A percentile compares a stretch with the other conserved stretches of the same genome.
phyloP scores from a whole-genome alignment of 2,888 invertebrate species.

The Schizaphis graminum region DNA sequence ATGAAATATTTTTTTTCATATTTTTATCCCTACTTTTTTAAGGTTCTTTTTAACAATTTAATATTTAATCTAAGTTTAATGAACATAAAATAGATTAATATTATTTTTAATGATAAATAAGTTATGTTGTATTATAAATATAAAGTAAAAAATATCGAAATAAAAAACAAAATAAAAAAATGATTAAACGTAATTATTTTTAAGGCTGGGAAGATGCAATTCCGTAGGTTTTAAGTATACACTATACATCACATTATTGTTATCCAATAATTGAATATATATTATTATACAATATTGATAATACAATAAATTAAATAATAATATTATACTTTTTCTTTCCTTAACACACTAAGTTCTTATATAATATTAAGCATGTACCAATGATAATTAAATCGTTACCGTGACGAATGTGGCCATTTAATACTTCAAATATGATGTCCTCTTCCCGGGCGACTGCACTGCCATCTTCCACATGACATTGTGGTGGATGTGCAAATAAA shows the following conservation, averaged over 20 bases:
- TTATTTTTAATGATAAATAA: neutral
- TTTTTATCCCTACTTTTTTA: constrained; percentile 46
- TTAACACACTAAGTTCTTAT: constrained; percentile 18
- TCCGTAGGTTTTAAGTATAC: constrained; percentile 56
- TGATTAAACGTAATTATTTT: constrained; percentile 24
- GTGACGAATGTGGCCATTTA: constrained; percentile 63
- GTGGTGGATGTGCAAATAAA: neutral
- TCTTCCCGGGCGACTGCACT: neutral
- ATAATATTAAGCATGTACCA: constrained; percentile 36
- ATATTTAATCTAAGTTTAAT: neutral
- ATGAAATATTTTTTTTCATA: constrained; percentile 46
- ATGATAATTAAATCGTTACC: constrained; percentile 62
- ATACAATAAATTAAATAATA: neutral
- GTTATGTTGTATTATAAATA: neutral
- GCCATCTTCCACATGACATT: neutral
- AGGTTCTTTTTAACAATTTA: neutral
- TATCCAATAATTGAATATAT: constrained; percentile 22
- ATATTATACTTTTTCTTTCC: constrained; percentile 3
- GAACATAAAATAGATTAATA: neutral
- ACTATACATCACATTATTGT: constrained; percentile 39
- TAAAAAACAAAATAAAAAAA: neutral
- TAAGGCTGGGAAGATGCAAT: constrained; percentile 66
- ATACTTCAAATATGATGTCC: neutral
- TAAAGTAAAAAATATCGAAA: neutral
- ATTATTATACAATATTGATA: neutral